Evolutionary conservation across 2,888 invertebrate genomes (phyloP), one percentile per base, ranked within the genome.

Genomic region (Sphecodes monilicornis): DNA sequence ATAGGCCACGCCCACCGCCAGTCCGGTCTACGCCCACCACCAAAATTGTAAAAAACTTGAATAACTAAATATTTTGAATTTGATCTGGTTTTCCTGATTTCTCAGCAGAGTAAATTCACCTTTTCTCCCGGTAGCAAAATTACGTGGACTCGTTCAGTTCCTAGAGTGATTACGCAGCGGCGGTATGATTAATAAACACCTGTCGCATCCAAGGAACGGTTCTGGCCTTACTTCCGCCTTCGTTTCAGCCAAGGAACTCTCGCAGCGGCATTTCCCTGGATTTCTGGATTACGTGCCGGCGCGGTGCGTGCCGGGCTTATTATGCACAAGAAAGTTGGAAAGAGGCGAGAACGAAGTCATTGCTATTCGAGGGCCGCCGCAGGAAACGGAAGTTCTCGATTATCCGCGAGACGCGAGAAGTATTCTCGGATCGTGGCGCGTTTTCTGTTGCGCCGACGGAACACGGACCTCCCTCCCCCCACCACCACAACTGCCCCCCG

Each of bases 341-440:
- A 82, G 78, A 85, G 79, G 83, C 85, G 84, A 82, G 84, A 86
- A 80, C 79, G 77, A 74, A 90, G 87, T 92, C 93, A 93, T 93
- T 93, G 91, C 91, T 92, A 93, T 92, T 93, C 93, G 91, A 90
- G 91, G 80, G 80, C 87, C 80, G 85, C 79, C 89, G 86, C 92
- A 91, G 93, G 93, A 93, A 93, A 92, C 93, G 93, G 93, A 93
- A 93, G 92, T 90, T 91, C 89, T 90, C 90, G 89, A 93, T 93
- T 93, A 92, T 90, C 88, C 87, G 60, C 76, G 80, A 82, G 87
- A 86, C 85, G 86, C 90, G 83, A 82, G 80, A 77, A 80, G 82
- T 89, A 89, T 85, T 80, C 89, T 86, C 83, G 78, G 88, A 90
- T 90, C 86, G 76, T 80, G 82, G 82, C 79, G 88, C 86, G 88